These are phyloP conservation scores for Clusia tigrina DNA, from an alignment of 2,888 invertebrate genomes.

Conservation along the genomic window DNA sequence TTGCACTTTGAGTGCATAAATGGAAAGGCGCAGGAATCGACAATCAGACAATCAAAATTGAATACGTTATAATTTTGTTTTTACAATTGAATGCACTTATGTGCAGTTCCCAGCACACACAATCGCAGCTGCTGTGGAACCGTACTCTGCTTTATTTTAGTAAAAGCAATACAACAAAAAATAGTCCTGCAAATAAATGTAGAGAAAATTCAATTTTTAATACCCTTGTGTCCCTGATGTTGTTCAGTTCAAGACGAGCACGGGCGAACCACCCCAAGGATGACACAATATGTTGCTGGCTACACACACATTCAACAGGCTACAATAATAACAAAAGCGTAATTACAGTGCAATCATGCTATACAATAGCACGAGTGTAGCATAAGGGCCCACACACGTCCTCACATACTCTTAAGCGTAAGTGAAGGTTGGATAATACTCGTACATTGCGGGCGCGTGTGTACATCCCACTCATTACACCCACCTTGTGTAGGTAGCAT, in stretches of 20 bases:
- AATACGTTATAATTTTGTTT: too few relatives aligned
- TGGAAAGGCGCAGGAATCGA: too few relatives aligned
- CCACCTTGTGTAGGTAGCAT: too few relatives aligned
- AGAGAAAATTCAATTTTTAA: not conserved
- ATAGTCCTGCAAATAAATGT: not conserved
- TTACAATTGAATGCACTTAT: too few relatives aligned
- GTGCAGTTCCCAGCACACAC: too few relatives aligned
- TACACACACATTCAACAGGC: too few relatives aligned
- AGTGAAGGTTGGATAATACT: too few relatives aligned
- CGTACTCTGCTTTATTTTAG: not conserved
- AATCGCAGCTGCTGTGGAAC: too few relatives aligned
- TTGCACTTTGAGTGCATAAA: too few relatives aligned
- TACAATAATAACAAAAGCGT: slow-evolving; percentile 36
- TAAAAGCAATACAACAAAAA: not conserved
- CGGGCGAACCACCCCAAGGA: not conserved
- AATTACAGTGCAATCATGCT: slow-evolving; percentile 39
- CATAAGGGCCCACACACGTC: slow-evolving; percentile 12
- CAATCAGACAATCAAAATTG: too few relatives aligned
- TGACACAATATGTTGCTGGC: slow-evolving; percentile 5
- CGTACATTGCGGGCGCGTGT: too few relatives aligned
- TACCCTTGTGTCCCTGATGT: not conserved
- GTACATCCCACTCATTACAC: too few relatives aligned
- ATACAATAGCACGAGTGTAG: slow-evolving; percentile 16
- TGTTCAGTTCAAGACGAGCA: not conserved
- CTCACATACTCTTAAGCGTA: not conserved